phyloP scores from a whole-genome alignment of 53 echinoderm and acorn worm genomes.

The Paelopatides confundens region DNA sequence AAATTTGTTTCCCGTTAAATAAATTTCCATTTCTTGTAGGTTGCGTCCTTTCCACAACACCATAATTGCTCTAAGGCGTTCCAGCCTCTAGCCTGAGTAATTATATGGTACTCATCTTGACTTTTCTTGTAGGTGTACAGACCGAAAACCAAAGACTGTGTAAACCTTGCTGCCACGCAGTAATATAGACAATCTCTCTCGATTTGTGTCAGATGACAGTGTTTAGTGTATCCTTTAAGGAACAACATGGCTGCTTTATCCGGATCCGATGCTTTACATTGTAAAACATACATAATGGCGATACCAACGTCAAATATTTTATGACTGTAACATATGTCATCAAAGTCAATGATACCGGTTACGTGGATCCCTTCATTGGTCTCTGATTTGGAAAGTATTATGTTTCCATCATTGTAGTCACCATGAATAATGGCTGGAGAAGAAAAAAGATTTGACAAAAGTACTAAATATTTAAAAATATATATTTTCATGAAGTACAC shows the following conservation, averaged over 20 bases:
- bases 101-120: constrained; percentile 57
- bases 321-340: constrained; percentile 60
- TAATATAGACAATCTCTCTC: constrained; percentile 66
- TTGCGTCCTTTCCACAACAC: constrained; percentile 35
- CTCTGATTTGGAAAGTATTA: constrained; percentile 43
- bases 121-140: constrained; percentile 45
- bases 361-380: constrained; percentile 18
- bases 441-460: no score
- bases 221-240: constrained; percentile 66
- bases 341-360: constrained; percentile 80
- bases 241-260: constrained; percentile 72
- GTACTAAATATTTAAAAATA: background rate
- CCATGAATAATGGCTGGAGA: constrained; percentile 80
- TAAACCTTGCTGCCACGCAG: constrained; percentile 66
- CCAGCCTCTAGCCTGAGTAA: constrained; percentile 72
- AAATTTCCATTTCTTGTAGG: constrained; percentile 42
- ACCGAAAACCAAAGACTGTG: constrained; percentile 66
- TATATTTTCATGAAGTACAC: background rate
- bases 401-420: constrained; percentile 82
- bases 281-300: constrained; percentile 69
- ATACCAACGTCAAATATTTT: constrained; percentile 76
- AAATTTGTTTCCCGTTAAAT: background rate
- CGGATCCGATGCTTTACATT: constrained; percentile 50
- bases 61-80: constrained; percentile 59
- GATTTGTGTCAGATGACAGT: constrained; percentile 41